A percentile compares a stretch with the other conserved stretches of the same genome.
Evolutionary conservation across 2,113 vertebrate genomes (phyloP).

Genomic region (Miniopterus natalensis): DNA sequence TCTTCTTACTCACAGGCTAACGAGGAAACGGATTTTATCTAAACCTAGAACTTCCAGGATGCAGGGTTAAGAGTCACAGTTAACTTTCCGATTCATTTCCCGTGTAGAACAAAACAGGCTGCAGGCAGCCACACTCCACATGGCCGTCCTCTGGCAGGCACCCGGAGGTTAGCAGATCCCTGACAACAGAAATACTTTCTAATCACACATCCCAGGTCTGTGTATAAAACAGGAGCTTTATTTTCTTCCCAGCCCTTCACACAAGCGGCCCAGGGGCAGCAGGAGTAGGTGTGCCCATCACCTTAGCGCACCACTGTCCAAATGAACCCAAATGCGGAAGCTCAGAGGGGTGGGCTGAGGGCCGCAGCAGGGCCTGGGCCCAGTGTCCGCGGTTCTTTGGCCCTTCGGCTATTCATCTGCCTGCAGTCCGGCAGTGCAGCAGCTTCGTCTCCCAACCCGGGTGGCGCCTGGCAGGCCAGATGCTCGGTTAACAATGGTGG

Average conservation of each 20-base stretch:
- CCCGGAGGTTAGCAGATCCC: not conserved
- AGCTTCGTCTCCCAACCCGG: not conserved
- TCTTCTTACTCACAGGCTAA: not conserved
- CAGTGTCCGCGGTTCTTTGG: no score
- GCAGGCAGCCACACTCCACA: not conserved
- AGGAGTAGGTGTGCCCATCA: not conserved
- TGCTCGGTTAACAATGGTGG: no score
- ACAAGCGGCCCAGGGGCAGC: fast-evolving
- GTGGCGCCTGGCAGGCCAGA: no score
- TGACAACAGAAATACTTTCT: not conserved
- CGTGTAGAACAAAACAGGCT: not conserved
- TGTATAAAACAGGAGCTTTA: not conserved
- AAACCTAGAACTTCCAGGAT: not conserved
- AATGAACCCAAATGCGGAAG: not conserved
- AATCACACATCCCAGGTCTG: not conserved
- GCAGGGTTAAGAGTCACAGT: not conserved
- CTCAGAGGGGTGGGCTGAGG: fast-evolving
- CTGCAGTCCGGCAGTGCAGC: not conserved
- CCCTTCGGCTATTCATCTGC: no score
- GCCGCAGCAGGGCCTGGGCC: no score
- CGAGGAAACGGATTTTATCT: not conserved
- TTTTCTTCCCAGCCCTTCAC: not conserved
- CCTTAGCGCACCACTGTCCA: not conserved
- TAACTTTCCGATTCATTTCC: not conserved
- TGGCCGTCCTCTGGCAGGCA: not conserved